These are phyloP conservation scores for Catocala nupta DNA, from an alignment of 2,888 invertebrate species.

Conservation along the genomic window DNA sequence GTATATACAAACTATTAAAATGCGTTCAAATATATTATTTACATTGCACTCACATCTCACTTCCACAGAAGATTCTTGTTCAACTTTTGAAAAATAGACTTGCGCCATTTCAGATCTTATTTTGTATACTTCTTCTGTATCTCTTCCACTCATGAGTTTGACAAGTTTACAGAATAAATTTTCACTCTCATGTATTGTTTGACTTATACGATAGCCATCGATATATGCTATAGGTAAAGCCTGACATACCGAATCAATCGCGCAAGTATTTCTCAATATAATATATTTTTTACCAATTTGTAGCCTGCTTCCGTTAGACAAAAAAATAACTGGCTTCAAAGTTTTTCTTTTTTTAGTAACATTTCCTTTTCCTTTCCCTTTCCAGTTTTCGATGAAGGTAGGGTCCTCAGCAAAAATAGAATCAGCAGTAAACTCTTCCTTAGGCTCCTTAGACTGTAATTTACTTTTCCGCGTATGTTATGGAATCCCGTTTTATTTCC, in stretches of 20 bases:
- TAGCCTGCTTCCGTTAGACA: conserved; percentile 29
- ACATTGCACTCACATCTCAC: conserved; percentile 31
- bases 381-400: conserved; percentile 29
- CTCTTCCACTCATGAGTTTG: conserved; percentile 16
- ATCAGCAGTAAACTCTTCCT: conserved; percentile 28
- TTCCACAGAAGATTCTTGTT: conserved; percentile 19
- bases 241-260: conserved; percentile 28
- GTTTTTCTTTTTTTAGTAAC: conserved; percentile 18
- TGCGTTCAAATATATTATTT: conserved; percentile 34
- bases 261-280: conserved; percentile 11
- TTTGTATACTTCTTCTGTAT: conserved; percentile 29
- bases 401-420: conserved; percentile 28
- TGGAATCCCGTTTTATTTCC: conserved; percentile 21
- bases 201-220: conserved; percentile 27
- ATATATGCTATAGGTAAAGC: conserved; percentile 27
- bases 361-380: conserved; percentile 29
- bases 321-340: conserved; percentile 18
- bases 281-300: conserved; percentile 22
- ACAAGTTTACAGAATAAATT: conserved; percentile 15
- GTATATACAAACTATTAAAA: conserved; percentile 33
- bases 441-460: conserved; percentile 11
- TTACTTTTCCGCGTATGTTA: conserved; percentile 18
- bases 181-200: conserved; percentile 26
- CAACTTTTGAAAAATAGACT: conserved; percentile 29
- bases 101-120: conserved; percentile 25